Conservation (phyloP, 2,888 invertebrate genomes). For the Sisyra terminalis region DNA sequence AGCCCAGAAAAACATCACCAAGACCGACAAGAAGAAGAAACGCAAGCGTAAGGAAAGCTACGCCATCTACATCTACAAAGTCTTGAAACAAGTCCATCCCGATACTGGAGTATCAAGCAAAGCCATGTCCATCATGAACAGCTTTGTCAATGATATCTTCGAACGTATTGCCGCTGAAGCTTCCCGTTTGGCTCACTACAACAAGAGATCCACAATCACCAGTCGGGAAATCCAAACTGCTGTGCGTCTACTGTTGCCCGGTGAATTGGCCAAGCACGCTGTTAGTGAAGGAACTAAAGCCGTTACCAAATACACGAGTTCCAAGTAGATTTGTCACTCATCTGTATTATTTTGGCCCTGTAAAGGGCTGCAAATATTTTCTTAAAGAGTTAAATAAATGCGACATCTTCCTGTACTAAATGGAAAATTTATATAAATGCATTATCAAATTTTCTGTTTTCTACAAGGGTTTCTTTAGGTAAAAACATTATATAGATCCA, state of each 20-base stretch:
- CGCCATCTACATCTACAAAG: slow-evolving; percentile 41
- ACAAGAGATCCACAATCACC: slow-evolving; percentile 46
- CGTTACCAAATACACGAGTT: slow-evolving; percentile 19
- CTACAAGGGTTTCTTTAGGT: too few species aligned
- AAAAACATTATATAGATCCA: too few species aligned
- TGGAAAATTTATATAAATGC: too few species aligned
- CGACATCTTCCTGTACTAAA: too few species aligned
- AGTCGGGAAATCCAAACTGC: slow-evolving; percentile 54
- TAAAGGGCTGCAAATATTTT: too few species aligned
- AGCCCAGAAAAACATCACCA: slow-evolving; percentile 37
- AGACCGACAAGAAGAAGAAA: slow-evolving; percentile 39
- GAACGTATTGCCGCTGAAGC: slow-evolving; percentile 54
- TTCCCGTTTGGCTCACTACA: slow-evolving; percentile 41
- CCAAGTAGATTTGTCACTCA: slow-evolving; percentile 12
- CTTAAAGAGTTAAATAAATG: too few species aligned
- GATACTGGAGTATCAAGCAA: slow-evolving; percentile 50
- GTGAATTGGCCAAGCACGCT: slow-evolving; percentile 56
- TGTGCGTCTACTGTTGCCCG: slow-evolving; percentile 47
- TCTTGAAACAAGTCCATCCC: slow-evolving; percentile 23
- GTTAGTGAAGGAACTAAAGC: slow-evolving; percentile 50
- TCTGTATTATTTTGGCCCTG: too few species aligned
- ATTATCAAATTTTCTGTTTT: too few species aligned
- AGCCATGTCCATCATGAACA: slow-evolving; percentile 59
- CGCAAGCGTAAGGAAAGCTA: slow-evolving; percentile 40
- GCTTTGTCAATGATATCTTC: slow-evolving; percentile 57